Percentiles rank a stretch among this genome's conserved stretches.
These are phyloP conservation scores for Holotrichia oblita DNA, from an alignment of 1,140 invertebrate genomes.

Conservation along the genomic window DNA sequence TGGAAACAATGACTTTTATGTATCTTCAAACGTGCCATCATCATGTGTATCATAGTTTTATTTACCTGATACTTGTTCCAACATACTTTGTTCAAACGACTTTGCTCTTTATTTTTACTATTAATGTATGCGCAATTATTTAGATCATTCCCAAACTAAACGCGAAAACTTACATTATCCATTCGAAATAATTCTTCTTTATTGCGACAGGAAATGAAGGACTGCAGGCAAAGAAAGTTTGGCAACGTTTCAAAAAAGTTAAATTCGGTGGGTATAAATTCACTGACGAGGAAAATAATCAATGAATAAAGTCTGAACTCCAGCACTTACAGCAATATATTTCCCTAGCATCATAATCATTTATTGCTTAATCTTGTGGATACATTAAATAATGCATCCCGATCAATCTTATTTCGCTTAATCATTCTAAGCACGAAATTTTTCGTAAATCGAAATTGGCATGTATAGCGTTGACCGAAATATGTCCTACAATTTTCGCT, in stretches of 20 bases:
- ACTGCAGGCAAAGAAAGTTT: not conserved
- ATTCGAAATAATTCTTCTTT: constrained; percentile 1
- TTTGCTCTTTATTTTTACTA: not conserved
- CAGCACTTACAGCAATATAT: not conserved
- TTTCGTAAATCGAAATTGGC: too few species aligned
- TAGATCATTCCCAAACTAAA: not conserved
- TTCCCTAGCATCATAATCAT: not conserved
- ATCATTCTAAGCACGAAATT: not conserved
- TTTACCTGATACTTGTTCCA: too few species aligned
- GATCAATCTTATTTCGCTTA: not conserved
- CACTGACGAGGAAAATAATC: constrained; percentile 10
- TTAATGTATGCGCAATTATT: constrained; percentile 5
- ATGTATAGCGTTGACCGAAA: too few species aligned
- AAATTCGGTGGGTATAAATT: not conserved
- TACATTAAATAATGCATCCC: not conserved
- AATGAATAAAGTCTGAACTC: not conserved
- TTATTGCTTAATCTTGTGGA: not conserved
- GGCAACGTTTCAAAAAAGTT: constrained; percentile 5
- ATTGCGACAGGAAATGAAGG: not conserved
- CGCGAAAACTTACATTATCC: not conserved
- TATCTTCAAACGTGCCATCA: too few species aligned
- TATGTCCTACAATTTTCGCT: too few species aligned
- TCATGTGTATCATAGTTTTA: too few species aligned
- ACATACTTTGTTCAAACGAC: not conserved
- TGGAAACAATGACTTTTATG: too few species aligned